A percentile compares a stretch with the other conserved stretches of the same genome.
phyloP scores from a whole-genome alignment of 2,797 vertebrate species.

The Tachyglossus aculeatus region DNA sequence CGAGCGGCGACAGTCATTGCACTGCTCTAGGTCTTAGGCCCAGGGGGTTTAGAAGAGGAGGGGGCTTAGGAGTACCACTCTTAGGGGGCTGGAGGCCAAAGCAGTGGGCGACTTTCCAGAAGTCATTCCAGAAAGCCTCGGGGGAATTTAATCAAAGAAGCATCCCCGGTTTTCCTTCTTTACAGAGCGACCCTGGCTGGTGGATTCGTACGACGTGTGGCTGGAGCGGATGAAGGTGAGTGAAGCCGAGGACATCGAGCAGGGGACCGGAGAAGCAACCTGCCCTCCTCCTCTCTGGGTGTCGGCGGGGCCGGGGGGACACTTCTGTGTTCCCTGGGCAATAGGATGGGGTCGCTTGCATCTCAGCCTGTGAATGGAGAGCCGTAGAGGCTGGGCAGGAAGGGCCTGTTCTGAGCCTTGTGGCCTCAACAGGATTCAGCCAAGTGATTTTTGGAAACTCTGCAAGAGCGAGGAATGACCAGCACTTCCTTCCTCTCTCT shows the following conservation, averaged over 20 bases:
- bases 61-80: neutral
- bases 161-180: conserved; percentile 22
- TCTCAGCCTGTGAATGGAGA: neutral
- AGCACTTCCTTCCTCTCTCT: too few species aligned
- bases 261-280: neutral
- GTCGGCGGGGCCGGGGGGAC: neutral
- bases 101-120: too few species aligned
- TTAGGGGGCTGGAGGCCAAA: too few species aligned
- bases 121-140: too few species aligned
- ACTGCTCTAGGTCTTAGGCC: neutral
- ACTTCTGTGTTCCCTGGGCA: neutral
- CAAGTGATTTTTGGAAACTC: too few species aligned
- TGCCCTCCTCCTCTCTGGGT: neutral
- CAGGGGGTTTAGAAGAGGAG: neutral
- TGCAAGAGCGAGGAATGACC: too few species aligned
- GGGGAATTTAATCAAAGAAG: too few species aligned
- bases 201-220: conserved; percentile 91
- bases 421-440: too few species aligned
- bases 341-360: neutral
- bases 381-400: neutral
- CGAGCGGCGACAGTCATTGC: neutral
- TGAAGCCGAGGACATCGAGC: neutral
- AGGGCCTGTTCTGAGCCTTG: too few species aligned
- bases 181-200: conserved; percentile 92
- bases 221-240: conserved; percentile 88